These are phyloP conservation scores for Stictocephala bisonia DNA, from an alignment of 2,888 invertebrate genomes.

Conservation along the genomic window DNA sequence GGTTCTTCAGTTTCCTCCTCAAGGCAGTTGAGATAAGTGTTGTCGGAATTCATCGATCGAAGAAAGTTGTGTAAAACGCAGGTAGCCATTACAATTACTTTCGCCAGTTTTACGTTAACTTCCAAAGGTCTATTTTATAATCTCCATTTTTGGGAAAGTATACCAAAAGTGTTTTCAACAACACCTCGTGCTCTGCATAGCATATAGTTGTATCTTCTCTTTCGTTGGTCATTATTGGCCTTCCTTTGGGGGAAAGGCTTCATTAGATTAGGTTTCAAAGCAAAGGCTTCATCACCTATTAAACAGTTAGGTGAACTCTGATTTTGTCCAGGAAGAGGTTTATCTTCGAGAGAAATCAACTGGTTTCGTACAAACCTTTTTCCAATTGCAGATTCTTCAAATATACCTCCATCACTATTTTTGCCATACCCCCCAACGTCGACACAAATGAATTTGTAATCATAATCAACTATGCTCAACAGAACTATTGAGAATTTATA, in stretches of 20 bases:
- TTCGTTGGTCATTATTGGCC: constrained; percentile 18
- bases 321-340: constrained; percentile 54
- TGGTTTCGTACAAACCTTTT: constrained; percentile 49
- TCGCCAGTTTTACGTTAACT: constrained; percentile 1
- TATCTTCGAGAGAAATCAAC: constrained; percentile 53
- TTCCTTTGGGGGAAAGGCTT: constrained; percentile 52
- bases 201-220: constrained; percentile 29
- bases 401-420: constrained; percentile 49
- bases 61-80: constrained; percentile 31
- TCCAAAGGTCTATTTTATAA: constrained; percentile 10
- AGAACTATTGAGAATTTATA: constrained; percentile 49
- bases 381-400: constrained; percentile 52
- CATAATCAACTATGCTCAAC: constrained; percentile 48
- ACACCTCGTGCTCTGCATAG: constrained; percentile 38
- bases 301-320: constrained; percentile 52
- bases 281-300: constrained; percentile 58
- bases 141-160: constrained; percentile 24
- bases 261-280: constrained; percentile 55
- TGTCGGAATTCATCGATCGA: constrained; percentile 8
- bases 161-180: constrained; percentile 40
- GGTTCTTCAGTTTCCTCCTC: no score
- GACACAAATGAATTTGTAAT: constrained; percentile 49
- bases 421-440: constrained; percentile 52
- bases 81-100: constrained; percentile 21
- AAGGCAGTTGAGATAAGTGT: neutral